A percentile compares a stretch with the other conserved stretches of the same genome.
phyloP scores from a whole-genome alignment of 2,888 invertebrate genomes.

The Scelioninae gen. 1 region DNA sequence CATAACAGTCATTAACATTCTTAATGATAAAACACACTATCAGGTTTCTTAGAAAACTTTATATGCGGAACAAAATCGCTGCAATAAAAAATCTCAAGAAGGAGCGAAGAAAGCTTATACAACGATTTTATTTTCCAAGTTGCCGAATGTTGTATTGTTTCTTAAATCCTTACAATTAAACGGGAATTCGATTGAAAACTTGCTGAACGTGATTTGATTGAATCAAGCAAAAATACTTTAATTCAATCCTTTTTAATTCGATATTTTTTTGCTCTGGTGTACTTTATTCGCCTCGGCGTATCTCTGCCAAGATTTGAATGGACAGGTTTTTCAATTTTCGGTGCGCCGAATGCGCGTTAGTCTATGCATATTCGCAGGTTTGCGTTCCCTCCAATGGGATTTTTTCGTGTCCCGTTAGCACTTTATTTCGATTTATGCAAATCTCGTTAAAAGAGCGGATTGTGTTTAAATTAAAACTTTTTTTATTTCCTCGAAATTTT shows the following conservation, averaged over 20 bases:
- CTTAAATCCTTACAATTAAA: conserved; percentile 33
- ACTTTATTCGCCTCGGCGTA: conserved; percentile 12
- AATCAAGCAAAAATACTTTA: background rate
- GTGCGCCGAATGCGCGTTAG: conserved; percentile 11
- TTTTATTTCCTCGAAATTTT: conserved; percentile 19
- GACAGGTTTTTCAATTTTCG: conserved; percentile 36
- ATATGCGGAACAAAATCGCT: background rate
- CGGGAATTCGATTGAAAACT: background rate
- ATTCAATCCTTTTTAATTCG: conserved; percentile 5
- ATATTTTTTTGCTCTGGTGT: conserved; percentile 18
- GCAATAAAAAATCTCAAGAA: background rate
- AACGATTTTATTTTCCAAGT: conserved; percentile 1
- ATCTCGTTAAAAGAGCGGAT: conserved; percentile 50
- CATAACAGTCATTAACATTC: too few relatives aligned
- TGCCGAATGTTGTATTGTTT: background rate
- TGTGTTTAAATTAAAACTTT: conserved; percentile 45
- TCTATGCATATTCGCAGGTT: conserved; percentile 31
- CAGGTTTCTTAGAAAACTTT: too few relatives aligned
- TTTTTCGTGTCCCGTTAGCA: conserved; percentile 17
- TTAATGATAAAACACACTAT: too few relatives aligned
- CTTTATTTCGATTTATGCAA: conserved; percentile 56
- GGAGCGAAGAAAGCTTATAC: background rate
- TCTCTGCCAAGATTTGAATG: conserved; percentile 14
- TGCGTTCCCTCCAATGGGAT: conserved; percentile 3
- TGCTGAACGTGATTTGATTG: conserved; percentile 19